Conservation (phyloP, 2,888 invertebrate species). For the Gasteruption jaculator region DNA sequence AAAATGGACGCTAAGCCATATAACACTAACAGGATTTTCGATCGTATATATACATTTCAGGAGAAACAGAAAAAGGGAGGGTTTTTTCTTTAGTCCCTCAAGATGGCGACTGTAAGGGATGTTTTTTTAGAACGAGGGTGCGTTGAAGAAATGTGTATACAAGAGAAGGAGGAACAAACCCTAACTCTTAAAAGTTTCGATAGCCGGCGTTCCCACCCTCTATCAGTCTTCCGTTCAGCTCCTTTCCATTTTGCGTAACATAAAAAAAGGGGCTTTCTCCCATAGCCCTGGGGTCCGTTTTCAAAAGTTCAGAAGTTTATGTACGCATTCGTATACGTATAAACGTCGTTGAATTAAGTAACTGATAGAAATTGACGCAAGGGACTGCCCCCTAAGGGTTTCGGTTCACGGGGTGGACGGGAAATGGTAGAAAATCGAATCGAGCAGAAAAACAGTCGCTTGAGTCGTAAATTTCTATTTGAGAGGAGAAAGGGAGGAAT, state of each 20-base stretch:
- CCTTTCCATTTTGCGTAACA: too few relatives aligned
- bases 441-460: too few relatives aligned
- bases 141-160: too few relatives aligned
- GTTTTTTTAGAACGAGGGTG: conserved; percentile 47
- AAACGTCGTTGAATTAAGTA: conserved; percentile 34
- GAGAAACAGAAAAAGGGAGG: conserved; percentile 31
- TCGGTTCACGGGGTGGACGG: conserved; percentile 31
- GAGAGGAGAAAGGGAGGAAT: too few relatives aligned
- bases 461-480: too few relatives aligned
- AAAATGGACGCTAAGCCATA: conserved; percentile 52
- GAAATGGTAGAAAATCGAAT: conserved; percentile 37
- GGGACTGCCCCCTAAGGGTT: conserved; percentile 17
- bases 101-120: conserved; percentile 51
- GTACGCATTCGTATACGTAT: too few relatives aligned
- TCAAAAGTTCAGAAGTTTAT: too few relatives aligned
- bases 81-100: conserved; percentile 50
- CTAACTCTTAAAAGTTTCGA: conserved; percentile 16
- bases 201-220: conserved; percentile 37
- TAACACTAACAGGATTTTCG: conserved; percentile 52
- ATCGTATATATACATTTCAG: too few relatives aligned
- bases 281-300: conserved; percentile 42
- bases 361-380: conserved; percentile 34
- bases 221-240: too few relatives aligned
- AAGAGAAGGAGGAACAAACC: too few relatives aligned
- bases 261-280: too few relatives aligned